Evolutionary conservation across 2,113 vertebrate genomes (phyloP), one percentile per base, ranked within the genome.

Genomic region (Phasianus colchicus): DNA sequence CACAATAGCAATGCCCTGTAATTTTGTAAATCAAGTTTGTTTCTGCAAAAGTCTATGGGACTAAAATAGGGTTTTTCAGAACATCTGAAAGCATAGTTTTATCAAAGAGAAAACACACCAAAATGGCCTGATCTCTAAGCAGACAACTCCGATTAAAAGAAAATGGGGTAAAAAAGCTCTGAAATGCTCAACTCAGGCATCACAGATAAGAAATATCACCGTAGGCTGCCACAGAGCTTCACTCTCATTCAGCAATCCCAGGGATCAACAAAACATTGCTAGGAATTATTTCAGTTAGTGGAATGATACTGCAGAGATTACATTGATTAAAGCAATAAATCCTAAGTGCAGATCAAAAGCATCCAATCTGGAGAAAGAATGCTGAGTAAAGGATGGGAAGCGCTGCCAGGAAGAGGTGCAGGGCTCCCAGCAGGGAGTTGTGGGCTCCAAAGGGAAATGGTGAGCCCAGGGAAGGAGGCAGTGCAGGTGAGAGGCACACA

Each of bases 261-360:
- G 83, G 70, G 89, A 95, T 96, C 93, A 96, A 65, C 57, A 81
- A 83, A 93, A 86, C 91, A 55, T 69, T 74, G 86, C 93, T 92
- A 81, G 90, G 97, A 96, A 96, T 95, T 58, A 97, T 92, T 96
- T 93, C 83, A 63, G 88, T 91, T 88, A 93, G 81, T 70, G 66
- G 78, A 91, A 93, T 79, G 92, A 63, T 57, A 60, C 80, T 74
- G 88, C 81, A 22, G 86, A 97, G 96, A 96, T 98, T 88, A 95
- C 89, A 97, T 97, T 97, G 96, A 97, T 97, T 97, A 97, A 96
- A 95, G 24, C 11, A 24, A 96, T 83, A 95, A 97, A 95, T 89
- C 90, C 93, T 69, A 64, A 74, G 70, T 78, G 77, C 0, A 1
- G 75, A 93, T 86, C 65, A 90, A 70, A 96, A 92, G 86, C 54